These are phyloP conservation scores for Pygathrix nemaeus DNA, from an alignment of 2,113 vertebrate genomes.

Conservation along the genomic window DNA sequence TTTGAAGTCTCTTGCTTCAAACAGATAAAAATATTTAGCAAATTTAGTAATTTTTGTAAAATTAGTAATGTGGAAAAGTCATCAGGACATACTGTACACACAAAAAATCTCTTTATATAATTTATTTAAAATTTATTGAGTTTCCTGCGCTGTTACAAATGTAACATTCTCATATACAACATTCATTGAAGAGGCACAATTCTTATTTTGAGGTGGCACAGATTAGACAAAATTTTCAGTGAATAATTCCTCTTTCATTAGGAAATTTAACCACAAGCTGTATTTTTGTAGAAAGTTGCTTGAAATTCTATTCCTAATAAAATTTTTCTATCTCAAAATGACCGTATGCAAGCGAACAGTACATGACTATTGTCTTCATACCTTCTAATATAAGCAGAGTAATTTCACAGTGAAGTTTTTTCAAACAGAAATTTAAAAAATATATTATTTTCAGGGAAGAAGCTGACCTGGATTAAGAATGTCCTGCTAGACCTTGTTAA, in stretches of 20 bases:
- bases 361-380: slow-evolving; percentile 15
- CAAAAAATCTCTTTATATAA: slow-evolving; percentile 59
- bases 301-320: slow-evolving; percentile 28
- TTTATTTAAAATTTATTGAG: slow-evolving; percentile 71
- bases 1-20: slow-evolving; percentile 26
- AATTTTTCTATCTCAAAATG: slow-evolving; percentile 29
- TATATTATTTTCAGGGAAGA: neutral
- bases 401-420: slow-evolving; percentile 27
- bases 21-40: neutral
- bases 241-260: slow-evolving; percentile 57
- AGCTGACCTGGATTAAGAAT: neutral
- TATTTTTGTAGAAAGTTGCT: slow-evolving; percentile 46
- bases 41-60: neutral
- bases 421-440: neutral
- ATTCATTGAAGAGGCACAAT: slow-evolving; percentile 66
- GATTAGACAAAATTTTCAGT: neutral
- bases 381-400: slow-evolving; percentile 16
- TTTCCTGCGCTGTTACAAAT: slow-evolving; percentile 64
- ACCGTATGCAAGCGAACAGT: slow-evolving; percentile 9
- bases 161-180: slow-evolving; percentile 57
- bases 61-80: neutral
- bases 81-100: slow-evolving; percentile 19
- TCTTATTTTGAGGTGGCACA: slow-evolving; percentile 55
- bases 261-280: slow-evolving; percentile 4
- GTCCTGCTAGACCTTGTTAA: neutral